Base-by-base conservation (phyloP, 1,140 invertebrate genomes). In the Philotrypesis tridentata region DNA sequence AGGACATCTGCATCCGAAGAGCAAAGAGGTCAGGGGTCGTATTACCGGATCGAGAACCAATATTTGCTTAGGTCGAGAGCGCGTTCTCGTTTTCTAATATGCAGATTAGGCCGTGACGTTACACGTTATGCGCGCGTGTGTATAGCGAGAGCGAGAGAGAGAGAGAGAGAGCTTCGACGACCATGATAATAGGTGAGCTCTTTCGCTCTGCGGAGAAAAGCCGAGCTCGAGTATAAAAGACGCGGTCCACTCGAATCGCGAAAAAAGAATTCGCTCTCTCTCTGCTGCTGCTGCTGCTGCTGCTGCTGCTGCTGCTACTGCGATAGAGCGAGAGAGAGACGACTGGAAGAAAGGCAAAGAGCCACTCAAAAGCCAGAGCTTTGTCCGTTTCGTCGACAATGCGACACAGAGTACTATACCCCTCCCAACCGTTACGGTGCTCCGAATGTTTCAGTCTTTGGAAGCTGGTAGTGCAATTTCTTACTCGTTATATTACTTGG, bases 161-260 rank as follows among this genome's bases (percentile, higher is more conserved):
- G n/a, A n/a, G n/a, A n/a, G n/a, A n/a, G n/a, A n/a, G n/a, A n/a
- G n/a, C n/a, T n/a, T 6, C 23, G 27, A 21, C 8, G 65, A 77
- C 84, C 80, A 86, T 86, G 85, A 87, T 87, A 86, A 87, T 85
- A 84, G 82, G 82, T 76, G 14, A 25, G 48, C 29, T 74, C 33
- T 37, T 37, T 37, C 48, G 74, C 82, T 82, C 37, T 61, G 25
- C 43, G 12, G 37, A 33, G 43, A 37, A 67, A 67, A 31, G 61
- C 23, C 23, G 25, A 48, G 78, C 55, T 48, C 63, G 74, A 68
- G 68, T 21, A 73, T 78, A 67, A 79, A 83, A 75, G 70, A 12
- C 76, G 71, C 65, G 81, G 82, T 82, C 81, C 75, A 82, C 81
- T 82, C 48, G 74, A 82, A 75, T 55, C 40, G n/a, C 76, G 75